Conservation (phyloP, 2,113 vertebrate species). For the Copsychus sechellarum region DNA sequence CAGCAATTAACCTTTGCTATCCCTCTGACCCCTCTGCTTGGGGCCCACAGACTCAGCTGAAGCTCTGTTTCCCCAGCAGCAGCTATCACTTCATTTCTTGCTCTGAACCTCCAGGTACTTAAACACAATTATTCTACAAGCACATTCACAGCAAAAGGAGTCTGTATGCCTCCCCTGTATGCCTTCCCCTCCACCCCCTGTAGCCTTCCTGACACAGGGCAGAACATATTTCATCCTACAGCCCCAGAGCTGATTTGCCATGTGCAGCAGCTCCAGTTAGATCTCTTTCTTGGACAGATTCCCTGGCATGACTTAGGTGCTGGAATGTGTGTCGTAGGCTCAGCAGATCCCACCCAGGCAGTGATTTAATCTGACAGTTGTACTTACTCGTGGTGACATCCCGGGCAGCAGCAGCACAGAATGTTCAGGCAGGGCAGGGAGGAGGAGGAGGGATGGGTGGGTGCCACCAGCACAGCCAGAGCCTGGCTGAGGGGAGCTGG, state of each 20-base stretch:
- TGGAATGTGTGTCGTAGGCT: conserved; percentile 2
- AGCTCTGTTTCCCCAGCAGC: not conserved
- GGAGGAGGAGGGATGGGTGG: not conserved
- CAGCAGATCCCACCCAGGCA: conserved; percentile 29
- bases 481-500: not conserved
- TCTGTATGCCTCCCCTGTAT: not conserved
- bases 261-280: conserved; percentile 6
- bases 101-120: not conserved
- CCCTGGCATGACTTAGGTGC: conserved; percentile 43
- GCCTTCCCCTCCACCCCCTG: not conserved
- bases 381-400: conserved; percentile 19
- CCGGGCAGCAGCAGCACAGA: not conserved
- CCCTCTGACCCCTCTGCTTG: not conserved
- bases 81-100: not conserved
- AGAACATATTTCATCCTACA: not conserved
- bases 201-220: not conserved
- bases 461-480: not conserved
- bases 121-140: not conserved
- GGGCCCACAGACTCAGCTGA: not conserved
- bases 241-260: conserved; percentile 35
- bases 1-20: not conserved
- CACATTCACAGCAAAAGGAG: not conserved
- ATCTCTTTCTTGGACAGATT: conserved; percentile 38
- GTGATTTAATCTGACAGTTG: conserved; percentile 63
- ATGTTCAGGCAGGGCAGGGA: not conserved